Base-by-base conservation (phyloP, 2,797 vertebrate species). In the Sebastes minor region DNA sequence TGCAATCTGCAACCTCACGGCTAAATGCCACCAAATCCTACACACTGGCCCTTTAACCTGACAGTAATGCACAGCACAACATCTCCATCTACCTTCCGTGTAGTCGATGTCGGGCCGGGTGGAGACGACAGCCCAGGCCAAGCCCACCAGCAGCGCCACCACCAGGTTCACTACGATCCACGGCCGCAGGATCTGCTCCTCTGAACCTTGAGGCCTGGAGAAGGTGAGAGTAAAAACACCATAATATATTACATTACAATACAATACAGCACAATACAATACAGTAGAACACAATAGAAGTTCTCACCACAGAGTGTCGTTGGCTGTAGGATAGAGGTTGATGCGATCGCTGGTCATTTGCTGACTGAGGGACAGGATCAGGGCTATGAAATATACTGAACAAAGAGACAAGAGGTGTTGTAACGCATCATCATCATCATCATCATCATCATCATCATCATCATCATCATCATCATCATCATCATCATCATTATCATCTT, bases 311-410 rank as follows among this genome's bases (percentile, higher is more conserved):
- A 99, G 94, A 3, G 94, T 95, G 65, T 96, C 93, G 11, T 99
- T 99, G 91, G 95, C 96, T 0, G 95, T 92, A 0, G 96, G 96
- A 71, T 98, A 98, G 38, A 98, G 96, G 91, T 97, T 95, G 88
- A 99, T 99, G 65, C 96, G 97, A 88, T 99, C 98, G 73, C 97
- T 98, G 59, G 97, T 98, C 97, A 97, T 98, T 91, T 99, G 98
- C 87, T 99, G 98, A 91, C 97, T 98, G 90, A 99, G 95, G 77
- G 97, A 97, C 76, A 99, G 94, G 82, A 96, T 95, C 70, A 99
- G 96, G 69, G 98, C 98, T 72, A 96, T 95, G 88, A 98, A 98
- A 76, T 99, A 99, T 88, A 99, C 98, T 99, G 86, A 60, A 72
- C 32, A 88, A 5, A 86, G 8, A 89, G 20, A 86, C 16, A 67